Evolutionary conservation across 2,888 invertebrate species (phyloP).

Genomic region (Scrobipalpa atriplicella): DNA sequence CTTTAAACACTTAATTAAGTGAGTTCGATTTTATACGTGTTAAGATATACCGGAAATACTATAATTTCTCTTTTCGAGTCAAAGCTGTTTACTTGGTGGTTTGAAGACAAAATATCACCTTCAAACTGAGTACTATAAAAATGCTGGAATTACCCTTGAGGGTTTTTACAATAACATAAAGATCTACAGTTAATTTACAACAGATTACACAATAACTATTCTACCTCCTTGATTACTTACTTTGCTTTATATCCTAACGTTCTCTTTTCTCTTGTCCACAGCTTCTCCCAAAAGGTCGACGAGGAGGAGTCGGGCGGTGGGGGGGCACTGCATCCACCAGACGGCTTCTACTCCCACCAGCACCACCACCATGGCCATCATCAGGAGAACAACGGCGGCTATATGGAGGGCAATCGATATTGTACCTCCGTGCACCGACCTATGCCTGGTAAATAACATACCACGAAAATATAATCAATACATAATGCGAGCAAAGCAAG

Average conservation of each 20-base stretch:
- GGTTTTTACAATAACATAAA: not conserved
- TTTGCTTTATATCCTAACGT: not conserved
- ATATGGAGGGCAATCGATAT: slow-evolving; percentile 80
- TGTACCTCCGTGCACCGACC: slow-evolving; percentile 76
- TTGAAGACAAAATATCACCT: too few relatives aligned
- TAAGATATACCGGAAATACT: too few relatives aligned
- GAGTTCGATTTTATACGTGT: not conserved
- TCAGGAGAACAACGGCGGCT: slow-evolving; percentile 73
- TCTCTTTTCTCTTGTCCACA: slow-evolving; percentile 56
- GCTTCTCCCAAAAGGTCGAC: slow-evolving; percentile 80
- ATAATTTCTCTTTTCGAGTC: too few relatives aligned
- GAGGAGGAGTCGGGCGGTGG: slow-evolving; percentile 77
- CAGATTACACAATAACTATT: not conserved
- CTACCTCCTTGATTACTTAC: too few relatives aligned
- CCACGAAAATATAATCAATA: not conserved
- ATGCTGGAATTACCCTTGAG: not conserved
- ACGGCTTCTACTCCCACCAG: slow-evolving; percentile 78
- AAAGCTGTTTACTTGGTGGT: not conserved
- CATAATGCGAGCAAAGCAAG: not conserved
- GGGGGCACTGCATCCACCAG: slow-evolving; percentile 72
- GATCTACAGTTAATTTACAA: not conserved
- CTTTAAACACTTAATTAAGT: not conserved
- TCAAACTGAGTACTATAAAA: not conserved
- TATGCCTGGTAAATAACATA: slow-evolving; percentile 59
- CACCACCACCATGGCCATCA: slow-evolving; percentile 76